These are phyloP conservation scores for Corella eumyota DNA, from an alignment of 23 tunicate genomes.

Conservation along the genomic window DNA sequence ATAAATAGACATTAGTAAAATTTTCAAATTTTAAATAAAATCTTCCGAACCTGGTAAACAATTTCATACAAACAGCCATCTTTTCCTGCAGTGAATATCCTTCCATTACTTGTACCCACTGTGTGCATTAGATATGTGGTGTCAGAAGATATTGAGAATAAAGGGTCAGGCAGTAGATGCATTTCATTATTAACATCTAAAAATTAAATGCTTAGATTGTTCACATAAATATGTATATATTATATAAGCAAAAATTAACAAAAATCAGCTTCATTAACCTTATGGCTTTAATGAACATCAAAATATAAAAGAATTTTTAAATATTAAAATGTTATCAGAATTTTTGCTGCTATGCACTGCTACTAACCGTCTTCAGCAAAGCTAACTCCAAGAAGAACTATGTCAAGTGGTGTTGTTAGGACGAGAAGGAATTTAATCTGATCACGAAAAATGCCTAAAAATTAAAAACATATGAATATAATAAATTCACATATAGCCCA, in stretches of 20 bases:
- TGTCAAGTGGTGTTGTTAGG: slow-evolving; percentile 83
- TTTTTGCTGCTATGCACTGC: too few relatives aligned
- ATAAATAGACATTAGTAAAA: neutral
- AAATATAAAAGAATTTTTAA: too few relatives aligned
- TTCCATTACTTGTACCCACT: slow-evolving; percentile 62
- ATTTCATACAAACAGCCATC: slow-evolving; percentile 96
- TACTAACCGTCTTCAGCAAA: slow-evolving; percentile 67
- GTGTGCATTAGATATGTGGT: slow-evolving; percentile 44
- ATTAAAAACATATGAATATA: neutral
- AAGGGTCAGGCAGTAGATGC: slow-evolving; percentile 91
- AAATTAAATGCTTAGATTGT: neutral
- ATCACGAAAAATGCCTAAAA: slow-evolving; percentile 73
- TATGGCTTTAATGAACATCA: too few relatives aligned
- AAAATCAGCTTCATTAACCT: neutral
- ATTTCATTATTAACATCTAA: slow-evolving; percentile 72
- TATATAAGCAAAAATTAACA: neutral
- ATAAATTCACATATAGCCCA: too few relatives aligned
- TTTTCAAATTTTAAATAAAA: neutral
- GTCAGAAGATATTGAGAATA: slow-evolving; percentile 81
- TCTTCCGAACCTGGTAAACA: slow-evolving; percentile 46
- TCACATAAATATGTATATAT: neutral
- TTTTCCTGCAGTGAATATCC: slow-evolving; percentile 92
- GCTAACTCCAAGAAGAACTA: slow-evolving; percentile 91
- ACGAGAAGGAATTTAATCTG: slow-evolving; percentile 85
- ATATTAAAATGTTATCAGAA: too few relatives aligned